A percentile compares a stretch with the other conserved stretches of the same genome.
Conservation (phyloP, 1,140 invertebrate species). For the Drosophila equinoxialis region DNA sequence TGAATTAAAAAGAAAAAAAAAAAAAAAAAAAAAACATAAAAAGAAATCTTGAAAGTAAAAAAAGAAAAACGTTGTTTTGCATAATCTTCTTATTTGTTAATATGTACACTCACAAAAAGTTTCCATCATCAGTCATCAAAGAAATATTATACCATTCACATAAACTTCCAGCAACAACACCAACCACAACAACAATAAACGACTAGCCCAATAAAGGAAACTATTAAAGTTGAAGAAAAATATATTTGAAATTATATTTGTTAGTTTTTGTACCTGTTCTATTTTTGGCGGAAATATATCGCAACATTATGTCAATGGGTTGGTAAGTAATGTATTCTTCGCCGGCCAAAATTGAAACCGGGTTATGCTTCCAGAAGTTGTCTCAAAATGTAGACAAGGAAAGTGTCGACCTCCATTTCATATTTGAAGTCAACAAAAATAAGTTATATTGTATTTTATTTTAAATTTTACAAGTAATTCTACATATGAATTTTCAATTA, state of each 20-base stretch:
- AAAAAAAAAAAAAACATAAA: conserved; percentile 33
- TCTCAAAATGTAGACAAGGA: no score
- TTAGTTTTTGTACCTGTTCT: no score
- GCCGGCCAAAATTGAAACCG: no score
- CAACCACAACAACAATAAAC: conserved; percentile 28
- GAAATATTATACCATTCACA: conserved; percentile 15
- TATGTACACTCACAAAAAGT: conserved; percentile 9
- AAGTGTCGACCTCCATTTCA: no score
- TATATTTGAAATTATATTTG: no score
- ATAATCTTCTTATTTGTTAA: conserved; percentile 30
- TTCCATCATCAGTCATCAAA: background rate
- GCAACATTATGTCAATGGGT: no score
- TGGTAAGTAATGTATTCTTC: no score
- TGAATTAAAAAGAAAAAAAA: conserved; percentile 42
- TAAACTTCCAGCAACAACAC: conserved; percentile 43
- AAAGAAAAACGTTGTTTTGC: conserved; percentile 67
- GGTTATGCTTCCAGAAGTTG: no score
- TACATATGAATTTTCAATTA: conserved; percentile 38
- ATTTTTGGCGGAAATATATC: no score
- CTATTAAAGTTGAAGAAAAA: conserved; percentile 67
- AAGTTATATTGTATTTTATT: no score
- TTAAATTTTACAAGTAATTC: conserved; percentile 9
- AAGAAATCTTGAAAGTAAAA: conserved; percentile 62
- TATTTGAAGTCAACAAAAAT: no score
- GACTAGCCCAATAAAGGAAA: conserved; percentile 56